Evolutionary conservation across 1,140 invertebrate species (phyloP).

Genomic region (Euura lappo): DNA sequence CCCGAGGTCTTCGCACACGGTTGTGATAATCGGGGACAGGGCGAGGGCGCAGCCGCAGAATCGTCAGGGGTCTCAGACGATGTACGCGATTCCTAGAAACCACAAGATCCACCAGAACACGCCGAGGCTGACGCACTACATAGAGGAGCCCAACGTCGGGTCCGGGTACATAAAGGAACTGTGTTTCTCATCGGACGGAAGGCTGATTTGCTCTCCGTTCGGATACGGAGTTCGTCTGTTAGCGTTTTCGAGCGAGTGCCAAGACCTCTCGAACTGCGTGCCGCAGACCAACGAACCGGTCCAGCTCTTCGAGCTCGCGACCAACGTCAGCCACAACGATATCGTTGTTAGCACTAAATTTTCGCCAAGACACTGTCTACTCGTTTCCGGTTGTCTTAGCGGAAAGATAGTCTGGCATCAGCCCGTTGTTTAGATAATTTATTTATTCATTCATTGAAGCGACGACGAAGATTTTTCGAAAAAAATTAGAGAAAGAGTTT

Average conservation of each 20-base stretch:
- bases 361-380: constrained; percentile 81
- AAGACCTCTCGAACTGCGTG: constrained; percentile 77
- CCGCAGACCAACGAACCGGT: constrained; percentile 58
- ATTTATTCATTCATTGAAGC: background rate
- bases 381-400: constrained; percentile 87
- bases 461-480: background rate
- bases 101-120: constrained; percentile 74
- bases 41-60: constrained; percentile 42
- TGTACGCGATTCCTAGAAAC: constrained; percentile 55
- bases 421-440: constrained; percentile 67
- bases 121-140: constrained; percentile 81
- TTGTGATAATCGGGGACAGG: constrained; percentile 53
- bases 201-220: constrained; percentile 89
- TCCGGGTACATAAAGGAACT: constrained; percentile 88
- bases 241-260: constrained; percentile 78
- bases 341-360: constrained; percentile 92
- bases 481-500: background rate
- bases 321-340: constrained; percentile 77
- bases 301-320: constrained; percentile 69
- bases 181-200: constrained; percentile 87
- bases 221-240: constrained; percentile 83
- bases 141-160: constrained; percentile 87
- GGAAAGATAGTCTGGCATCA: constrained; percentile 91
- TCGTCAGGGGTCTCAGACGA: constrained; percentile 44
- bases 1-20: constrained; percentile 48